Percentiles rank a stretch among this genome's conserved stretches.
These are phyloP conservation scores for Stegana nigrithorax DNA, from an alignment of 2,888 invertebrate species.

Conservation along the genomic window DNA sequence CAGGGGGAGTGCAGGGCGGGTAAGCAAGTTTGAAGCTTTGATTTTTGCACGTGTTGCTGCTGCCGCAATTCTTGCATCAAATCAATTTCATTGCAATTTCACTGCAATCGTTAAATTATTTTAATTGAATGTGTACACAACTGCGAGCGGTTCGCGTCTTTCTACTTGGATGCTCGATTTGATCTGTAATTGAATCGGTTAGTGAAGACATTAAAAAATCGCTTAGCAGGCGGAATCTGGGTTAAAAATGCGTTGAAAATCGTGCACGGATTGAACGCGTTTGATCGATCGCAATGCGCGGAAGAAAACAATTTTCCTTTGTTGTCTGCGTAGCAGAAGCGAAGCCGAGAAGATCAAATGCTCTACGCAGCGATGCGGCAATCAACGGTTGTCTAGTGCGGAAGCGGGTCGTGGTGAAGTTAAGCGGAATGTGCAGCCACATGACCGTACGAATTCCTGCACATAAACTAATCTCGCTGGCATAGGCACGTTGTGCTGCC, in stretches of 20 bases:
- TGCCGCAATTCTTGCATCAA: constrained; percentile 11
- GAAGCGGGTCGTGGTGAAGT: too few species aligned
- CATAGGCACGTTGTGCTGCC: background rate
- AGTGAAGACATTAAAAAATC: constrained; percentile 59
- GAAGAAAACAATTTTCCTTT: too few species aligned
- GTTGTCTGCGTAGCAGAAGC: too few species aligned
- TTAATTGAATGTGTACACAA: constrained; percentile 55
- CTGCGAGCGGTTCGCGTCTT: background rate
- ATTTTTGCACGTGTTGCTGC: constrained; percentile 10
- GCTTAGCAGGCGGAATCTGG: constrained; percentile 56
- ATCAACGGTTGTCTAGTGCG: too few species aligned
- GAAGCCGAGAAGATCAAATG: too few species aligned
- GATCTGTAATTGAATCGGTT: constrained; percentile 54
- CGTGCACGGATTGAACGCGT: too few species aligned
- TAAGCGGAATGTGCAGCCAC: constrained; percentile 61
- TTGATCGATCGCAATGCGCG: too few species aligned
- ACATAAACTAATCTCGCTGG: constrained; percentile 52
- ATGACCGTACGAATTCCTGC: constrained; percentile 53
- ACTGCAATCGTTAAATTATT: constrained; percentile 56
- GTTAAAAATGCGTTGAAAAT: constrained; percentile 62
- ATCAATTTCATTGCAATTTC: constrained; percentile 38
- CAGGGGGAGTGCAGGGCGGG: too few species aligned
- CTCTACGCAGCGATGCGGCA: too few species aligned
- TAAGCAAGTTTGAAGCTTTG: background rate
- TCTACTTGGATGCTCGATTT: background rate